phyloP scores from a whole-genome alignment of 2,113 vertebrate species.

The Blennius ocellaris region DNA sequence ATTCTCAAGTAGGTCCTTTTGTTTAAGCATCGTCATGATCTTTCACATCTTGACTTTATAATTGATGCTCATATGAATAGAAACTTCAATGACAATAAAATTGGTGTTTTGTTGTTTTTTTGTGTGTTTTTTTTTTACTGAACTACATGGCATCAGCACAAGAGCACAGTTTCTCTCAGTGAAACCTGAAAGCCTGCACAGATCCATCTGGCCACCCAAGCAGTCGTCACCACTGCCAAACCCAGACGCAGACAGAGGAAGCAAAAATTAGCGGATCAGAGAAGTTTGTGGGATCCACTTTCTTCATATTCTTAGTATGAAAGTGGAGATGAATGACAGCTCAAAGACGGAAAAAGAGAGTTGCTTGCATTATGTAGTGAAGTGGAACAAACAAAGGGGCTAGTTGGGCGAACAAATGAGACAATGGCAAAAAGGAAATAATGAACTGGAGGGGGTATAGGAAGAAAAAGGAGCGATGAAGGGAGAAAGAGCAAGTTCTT shows the following conservation, averaged over 20 bases:
- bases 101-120: constrained; percentile 10
- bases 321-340: constrained; percentile 25
- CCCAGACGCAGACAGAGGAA: constrained; percentile 18
- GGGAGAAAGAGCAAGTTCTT: constrained; percentile 18
- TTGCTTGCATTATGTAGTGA: constrained; percentile 4
- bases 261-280: constrained; percentile 50
- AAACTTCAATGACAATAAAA: constrained; percentile 17
- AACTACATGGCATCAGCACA: constrained; percentile 45
- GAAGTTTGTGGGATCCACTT: constrained; percentile 41
- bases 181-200: constrained; percentile 34
- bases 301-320: constrained; percentile 31
- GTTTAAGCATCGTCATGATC: not conserved
- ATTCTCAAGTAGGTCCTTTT: not conserved
- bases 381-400: not conserved
- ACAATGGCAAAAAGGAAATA: not conserved
- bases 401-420: constrained; percentile 16
- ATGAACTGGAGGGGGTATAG: constrained; percentile 9
- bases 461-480: constrained; percentile 18
- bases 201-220: constrained; percentile 48
- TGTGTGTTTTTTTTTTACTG: constrained; percentile 30
- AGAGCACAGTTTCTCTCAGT: constrained; percentile 40
- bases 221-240: constrained; percentile 44
- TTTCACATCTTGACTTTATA: constrained; percentile 16
- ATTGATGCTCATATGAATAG: constrained; percentile 21
- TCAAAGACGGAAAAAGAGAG: constrained; percentile 26